Evolutionary conservation across 2,797 vertebrate species (phyloP).

Genomic region (Bradypodion ventrale): DNA sequence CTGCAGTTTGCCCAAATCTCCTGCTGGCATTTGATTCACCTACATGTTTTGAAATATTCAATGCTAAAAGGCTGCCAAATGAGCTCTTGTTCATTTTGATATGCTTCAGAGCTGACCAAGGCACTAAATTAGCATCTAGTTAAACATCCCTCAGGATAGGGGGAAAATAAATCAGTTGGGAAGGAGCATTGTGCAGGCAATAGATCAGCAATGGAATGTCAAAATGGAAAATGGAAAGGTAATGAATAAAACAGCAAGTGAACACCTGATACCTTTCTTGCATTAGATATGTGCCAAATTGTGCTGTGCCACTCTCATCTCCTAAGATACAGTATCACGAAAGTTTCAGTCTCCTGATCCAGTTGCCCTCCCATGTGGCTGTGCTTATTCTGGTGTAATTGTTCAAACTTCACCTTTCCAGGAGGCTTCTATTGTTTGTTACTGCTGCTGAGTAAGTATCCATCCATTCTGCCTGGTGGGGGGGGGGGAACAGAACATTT

Average conservation of each 20-base stretch:
- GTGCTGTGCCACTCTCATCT: not conserved
- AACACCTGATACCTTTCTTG: not conserved
- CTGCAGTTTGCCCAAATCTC: conserved; percentile 1
- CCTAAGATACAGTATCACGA: not conserved
- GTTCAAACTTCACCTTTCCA: conserved; percentile 13
- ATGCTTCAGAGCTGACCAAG: conserved; percentile 26
- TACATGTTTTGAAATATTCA: conserved; percentile 1
- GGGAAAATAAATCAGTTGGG: conserved; percentile 16
- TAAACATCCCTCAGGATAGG: conserved; percentile 12
- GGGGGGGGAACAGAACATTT: not conserved
- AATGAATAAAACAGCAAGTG: not conserved
- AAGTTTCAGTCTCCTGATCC: not conserved
- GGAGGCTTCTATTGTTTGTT: not conserved
- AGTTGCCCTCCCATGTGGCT: not conserved
- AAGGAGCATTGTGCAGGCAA: not conserved
- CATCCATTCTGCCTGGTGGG: not conserved
- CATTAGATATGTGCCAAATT: not conserved
- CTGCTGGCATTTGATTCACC: fast-evolving
- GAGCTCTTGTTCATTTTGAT: conserved; percentile 39
- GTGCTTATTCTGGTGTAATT: conserved; percentile 13
- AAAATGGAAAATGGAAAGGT: conserved; percentile 34
- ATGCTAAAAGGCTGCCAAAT: conserved; percentile 8
- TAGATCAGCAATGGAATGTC: not conserved
- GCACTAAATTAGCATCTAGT: conserved; percentile 55
- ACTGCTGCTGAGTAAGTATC: not conserved